Evolutionary conservation across 2,888 invertebrate genomes (phyloP).

Genomic region (Drosophila anomalata): DNA sequence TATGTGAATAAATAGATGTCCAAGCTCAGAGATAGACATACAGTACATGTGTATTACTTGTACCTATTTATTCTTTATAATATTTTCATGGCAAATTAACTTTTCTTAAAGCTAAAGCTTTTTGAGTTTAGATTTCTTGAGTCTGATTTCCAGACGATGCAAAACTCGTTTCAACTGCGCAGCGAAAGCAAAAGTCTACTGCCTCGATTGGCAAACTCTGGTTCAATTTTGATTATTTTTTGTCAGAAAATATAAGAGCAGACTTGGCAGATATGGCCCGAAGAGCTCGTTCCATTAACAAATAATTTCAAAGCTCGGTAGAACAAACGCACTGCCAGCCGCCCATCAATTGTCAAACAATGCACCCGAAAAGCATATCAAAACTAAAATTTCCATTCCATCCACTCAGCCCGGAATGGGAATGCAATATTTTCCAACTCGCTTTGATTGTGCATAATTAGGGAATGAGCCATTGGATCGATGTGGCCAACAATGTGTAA

Average conservation of each 20-base stretch:
- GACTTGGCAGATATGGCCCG: neutral
- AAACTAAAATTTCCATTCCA: neutral
- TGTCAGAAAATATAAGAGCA: neutral
- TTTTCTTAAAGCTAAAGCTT: slow-evolving; percentile 8
- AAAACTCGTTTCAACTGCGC: slow-evolving; percentile 65
- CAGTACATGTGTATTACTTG: neutral
- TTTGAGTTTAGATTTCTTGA: slow-evolving; percentile 13
- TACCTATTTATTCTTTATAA: neutral
- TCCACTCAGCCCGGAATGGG: neutral
- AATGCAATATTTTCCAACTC: slow-evolving; percentile 12
- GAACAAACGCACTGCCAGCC: neutral
- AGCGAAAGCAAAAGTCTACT: slow-evolving; percentile 19
- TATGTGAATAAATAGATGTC: no score
- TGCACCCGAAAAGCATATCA: slow-evolving; percentile 3
- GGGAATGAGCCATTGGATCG: slow-evolving; percentile 4
- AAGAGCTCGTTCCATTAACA: neutral
- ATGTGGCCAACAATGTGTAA: slow-evolving; percentile 17
- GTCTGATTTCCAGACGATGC: slow-evolving; percentile 23
- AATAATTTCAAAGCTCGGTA: neutral
- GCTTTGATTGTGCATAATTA: slow-evolving; percentile 22
- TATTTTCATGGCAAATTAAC: neutral
- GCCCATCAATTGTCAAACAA: neutral
- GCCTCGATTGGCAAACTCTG: neutral
- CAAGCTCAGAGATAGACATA: no score
- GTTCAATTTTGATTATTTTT: no score